These are phyloP conservation scores for Drosophila repleta DNA, from an alignment of 1,140 invertebrate genomes.

Conservation along the genomic window DNA sequence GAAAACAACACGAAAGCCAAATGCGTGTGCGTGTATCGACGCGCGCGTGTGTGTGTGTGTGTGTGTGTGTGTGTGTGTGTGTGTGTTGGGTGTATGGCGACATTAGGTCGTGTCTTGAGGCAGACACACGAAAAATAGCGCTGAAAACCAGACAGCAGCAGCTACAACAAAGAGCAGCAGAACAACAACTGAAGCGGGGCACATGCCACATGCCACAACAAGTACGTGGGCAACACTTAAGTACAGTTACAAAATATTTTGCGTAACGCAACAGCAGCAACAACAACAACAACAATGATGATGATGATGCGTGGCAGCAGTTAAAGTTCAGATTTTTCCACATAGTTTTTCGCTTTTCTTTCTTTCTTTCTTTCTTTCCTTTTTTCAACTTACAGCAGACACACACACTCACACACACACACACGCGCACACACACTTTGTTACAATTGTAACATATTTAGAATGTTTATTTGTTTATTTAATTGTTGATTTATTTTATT, in stretches of 20 bases:
- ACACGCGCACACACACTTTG: neutral
- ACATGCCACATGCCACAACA: constrained; percentile 25
- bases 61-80: constrained; percentile 15
- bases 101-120: constrained; percentile 28
- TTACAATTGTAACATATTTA: constrained; percentile 26
- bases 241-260: constrained; percentile 51
- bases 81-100: constrained; percentile 27
- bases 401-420: neutral
- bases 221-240: constrained; percentile 22
- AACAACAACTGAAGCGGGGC: constrained; percentile 11
- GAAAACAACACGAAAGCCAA: constrained; percentile 53
- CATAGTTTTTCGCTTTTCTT: constrained; percentile 11
- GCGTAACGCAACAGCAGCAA: constrained; percentile 27
- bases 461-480: neutral
- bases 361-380: too few species aligned
- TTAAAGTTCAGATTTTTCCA: constrained; percentile 14
- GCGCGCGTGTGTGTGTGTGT: neutral
- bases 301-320: neutral
- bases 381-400: constrained; percentile 2
- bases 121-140: constrained; percentile 41
- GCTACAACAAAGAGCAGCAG: constrained; percentile 10
- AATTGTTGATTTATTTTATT: constrained; percentile 17
- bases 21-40: constrained; percentile 7
- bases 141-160: constrained; percentile 32
- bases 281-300: constrained; percentile 14